Conservation (phyloP, 1,140 invertebrate genomes). For the Caenorhabditis latens region DNA sequence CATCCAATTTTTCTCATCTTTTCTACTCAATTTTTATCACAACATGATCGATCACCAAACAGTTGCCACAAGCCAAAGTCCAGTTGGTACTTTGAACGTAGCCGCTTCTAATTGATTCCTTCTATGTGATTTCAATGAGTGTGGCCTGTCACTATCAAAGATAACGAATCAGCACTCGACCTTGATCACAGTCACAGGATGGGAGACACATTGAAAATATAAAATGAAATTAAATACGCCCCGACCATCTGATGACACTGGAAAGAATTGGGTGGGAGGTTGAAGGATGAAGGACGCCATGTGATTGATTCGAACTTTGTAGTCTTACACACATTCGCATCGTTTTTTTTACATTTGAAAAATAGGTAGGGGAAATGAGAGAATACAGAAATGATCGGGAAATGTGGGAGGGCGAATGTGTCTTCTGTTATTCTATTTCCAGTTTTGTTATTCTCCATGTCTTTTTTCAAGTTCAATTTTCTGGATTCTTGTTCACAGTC, state of each 20-base stretch:
- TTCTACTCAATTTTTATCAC: slow-evolving; percentile 5
- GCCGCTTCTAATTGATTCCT: slow-evolving; percentile 35
- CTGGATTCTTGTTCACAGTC: not conserved
- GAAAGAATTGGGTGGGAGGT: slow-evolving; percentile 11
- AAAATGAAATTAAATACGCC: slow-evolving; percentile 20
- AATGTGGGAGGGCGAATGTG: not conserved
- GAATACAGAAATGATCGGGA: not conserved
- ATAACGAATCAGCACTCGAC: not conserved
- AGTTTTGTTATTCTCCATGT: not conserved
- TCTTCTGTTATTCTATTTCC: not conserved
- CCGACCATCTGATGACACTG: slow-evolving; percentile 51
- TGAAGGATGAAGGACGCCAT: slow-evolving; percentile 36
- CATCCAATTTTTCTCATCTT: not conserved
- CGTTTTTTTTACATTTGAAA: not conserved
- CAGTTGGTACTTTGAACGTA: slow-evolving; percentile 14
- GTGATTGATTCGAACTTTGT: slow-evolving; percentile 51
- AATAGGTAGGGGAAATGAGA: not conserved
- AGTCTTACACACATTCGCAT: slow-evolving; percentile 34
- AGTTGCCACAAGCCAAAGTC: slow-evolving; percentile 34
- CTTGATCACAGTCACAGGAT: slow-evolving; percentile 40
- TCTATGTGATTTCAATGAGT: not conserved
- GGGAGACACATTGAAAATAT: not conserved
- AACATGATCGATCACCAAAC: slow-evolving; percentile 31
- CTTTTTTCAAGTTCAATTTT: no score
- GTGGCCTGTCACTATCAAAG: not conserved